Evolutionary conservation across 23 tunicate genomes (phyloP), one percentile per base, ranked within the genome.

Genomic region (Trididemnum clinides): DNA sequence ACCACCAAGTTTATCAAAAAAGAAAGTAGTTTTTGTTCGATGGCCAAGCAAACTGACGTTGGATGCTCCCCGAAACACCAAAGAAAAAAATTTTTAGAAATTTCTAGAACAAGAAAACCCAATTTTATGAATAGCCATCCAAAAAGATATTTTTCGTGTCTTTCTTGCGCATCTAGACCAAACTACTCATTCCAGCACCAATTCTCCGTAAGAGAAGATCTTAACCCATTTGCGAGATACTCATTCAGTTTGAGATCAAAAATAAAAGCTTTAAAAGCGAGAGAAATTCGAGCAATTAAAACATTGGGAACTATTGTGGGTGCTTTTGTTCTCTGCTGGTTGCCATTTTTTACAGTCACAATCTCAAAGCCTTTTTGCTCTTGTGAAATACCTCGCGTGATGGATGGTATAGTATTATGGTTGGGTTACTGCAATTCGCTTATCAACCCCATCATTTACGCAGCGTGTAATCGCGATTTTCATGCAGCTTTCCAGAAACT

Each of bases 241-340:
- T 86, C 90, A 0, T 82, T 77, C 1, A 86, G 90, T 28, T 27
- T 86, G 82, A 39, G 90, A 23, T 50, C 90, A 33, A 86, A 86
- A 64, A 64, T 86, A 5, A 86, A 86, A 65, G 51, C 81, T 38
- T 23, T 86, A 33, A 86, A 65, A 77, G 84, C 90, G 39, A 51
- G 90, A 18, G 90, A 86, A 64, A 59, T 86, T 15, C 64, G 90
- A 65, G 87, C 89, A 22, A 86, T 91, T 6, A 71, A 51, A 34
- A 91, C 96, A 10, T 76, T 91, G n/a, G 96, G 96, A 6, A 86
- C 89, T n/a, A 82, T 91, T 19, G 89, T 91, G 1, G 96, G 96
- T 28, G 96, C 90, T 20, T 91, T 91, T 75, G 83, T 91, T 5
- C 39, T 91, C 39, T 91, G 96, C 77, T 91, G 96, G 96, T 64